Evolutionary conservation across 2,113 vertebrate genomes (phyloP), one percentile per base, ranked within the genome.

Genomic region (Lichenostomus cassidix): DNA sequence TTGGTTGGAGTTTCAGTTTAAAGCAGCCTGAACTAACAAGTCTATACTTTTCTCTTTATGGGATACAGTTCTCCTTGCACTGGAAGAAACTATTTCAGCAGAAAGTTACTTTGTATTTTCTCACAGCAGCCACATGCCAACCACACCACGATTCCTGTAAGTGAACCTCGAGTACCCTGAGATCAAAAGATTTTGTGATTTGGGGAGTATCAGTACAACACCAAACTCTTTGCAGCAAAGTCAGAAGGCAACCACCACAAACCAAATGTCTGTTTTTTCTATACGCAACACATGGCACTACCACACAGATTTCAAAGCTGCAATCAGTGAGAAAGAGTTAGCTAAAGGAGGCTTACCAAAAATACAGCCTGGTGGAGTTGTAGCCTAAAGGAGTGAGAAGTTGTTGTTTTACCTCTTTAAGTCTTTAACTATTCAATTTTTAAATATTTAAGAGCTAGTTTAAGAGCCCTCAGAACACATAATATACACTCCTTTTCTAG

Each of bases 211-310:
- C 35, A 11, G 7, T 19, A 4, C 1, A 77, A 65, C 35, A 17
- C 67, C 27, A 0, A 58, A 10, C 24, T 35, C 56, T 28, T 9
- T 8, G 29, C 41, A 77, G 37, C 31, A 44, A 12, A 68, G 53
- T 0, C 7, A 17, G n/a, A 64, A 59, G 10, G 42, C 23, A 62
- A 35, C 9, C 4, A 29, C 29, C 1, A 2, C 29, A 60, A 47
- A 11, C 41, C 22, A 87, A 73, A 42, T 5, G 1, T 19, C 16
- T 80, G 4, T 2, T 74, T 65, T 71, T 33, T 50, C 49, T 24
- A 27, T 23, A n/a, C 0, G 14, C 27, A 87, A 68, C 20, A 67
- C 4, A 10, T 5, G 46, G 59, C 65, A 42, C 7, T 44, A 49
- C 20, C 33, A 52, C 21, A 11, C 0, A 0, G 14, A n/a, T 46